phyloP scores from a whole-genome alignment of 2,113 vertebrate genomes.

The Myanophis thanlyinensis region DNA sequence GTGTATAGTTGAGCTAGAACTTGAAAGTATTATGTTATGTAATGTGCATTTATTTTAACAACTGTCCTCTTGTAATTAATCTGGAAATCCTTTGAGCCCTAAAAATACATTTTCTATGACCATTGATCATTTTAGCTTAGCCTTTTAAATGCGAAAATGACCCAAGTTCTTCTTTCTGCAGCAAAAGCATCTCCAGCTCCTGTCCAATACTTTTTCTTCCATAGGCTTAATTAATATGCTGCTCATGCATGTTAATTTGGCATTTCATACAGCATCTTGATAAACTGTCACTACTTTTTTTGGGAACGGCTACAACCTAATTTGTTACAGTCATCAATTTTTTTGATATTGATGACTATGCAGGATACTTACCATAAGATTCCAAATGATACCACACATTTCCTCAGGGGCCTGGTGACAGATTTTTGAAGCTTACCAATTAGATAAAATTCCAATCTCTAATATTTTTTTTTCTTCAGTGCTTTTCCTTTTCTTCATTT shows the following conservation, averaged over 20 bases:
- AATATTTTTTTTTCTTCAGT: not conserved
- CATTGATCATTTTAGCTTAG: not conserved
- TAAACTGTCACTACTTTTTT: constrained; percentile 23
- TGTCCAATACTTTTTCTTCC: not conserved
- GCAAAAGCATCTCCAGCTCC: constrained; percentile 9
- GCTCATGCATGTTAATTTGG: constrained; percentile 10
- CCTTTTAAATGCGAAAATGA: not conserved
- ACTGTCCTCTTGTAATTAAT: not conserved
- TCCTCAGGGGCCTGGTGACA: not conserved
- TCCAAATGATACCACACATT: not conserved
- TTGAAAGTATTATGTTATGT: not conserved
- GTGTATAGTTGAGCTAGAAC: not conserved
- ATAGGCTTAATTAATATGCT: constrained; percentile 20
- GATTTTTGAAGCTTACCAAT: not conserved
- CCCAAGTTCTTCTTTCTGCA: not conserved
- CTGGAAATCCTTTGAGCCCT: not conserved
- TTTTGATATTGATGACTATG: constrained; percentile 6
- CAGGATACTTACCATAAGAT: not conserved
- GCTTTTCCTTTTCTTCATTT: not conserved
- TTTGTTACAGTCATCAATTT: not conserved
- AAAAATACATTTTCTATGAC: not conserved
- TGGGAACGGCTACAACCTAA: not conserved
- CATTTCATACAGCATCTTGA: not conserved
- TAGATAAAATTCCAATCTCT: not conserved
- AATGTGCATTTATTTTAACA: not conserved